Conservation (phyloP, 2,797 vertebrate species). For the Artibeus jamaicensis region DNA sequence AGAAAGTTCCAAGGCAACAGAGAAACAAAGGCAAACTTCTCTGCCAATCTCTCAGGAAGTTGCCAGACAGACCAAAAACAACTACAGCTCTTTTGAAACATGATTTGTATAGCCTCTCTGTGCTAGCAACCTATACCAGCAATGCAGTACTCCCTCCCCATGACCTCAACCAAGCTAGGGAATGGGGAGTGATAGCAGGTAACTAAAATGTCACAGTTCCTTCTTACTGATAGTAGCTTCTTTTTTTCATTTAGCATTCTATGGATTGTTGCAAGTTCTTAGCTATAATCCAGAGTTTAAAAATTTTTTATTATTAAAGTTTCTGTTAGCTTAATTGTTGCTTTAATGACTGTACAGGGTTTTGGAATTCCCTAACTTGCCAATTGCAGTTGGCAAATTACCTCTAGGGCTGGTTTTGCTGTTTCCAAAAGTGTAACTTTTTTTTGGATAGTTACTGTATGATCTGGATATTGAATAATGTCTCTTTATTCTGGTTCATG, state of each 20-base stretch:
- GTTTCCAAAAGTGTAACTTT: not conserved
- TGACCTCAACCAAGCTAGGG: not conserved
- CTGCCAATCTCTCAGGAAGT: not conserved
- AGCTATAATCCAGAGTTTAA: not conserved
- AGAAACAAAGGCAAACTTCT: not conserved
- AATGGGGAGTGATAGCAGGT: not conserved
- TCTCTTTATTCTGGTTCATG: not conserved
- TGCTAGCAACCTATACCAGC: not conserved
- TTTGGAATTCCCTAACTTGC: not conserved
- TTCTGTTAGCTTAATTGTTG: not conserved
- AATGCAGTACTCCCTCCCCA: not conserved
- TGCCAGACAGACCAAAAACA: not conserved
- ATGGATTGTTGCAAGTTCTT: not conserved
- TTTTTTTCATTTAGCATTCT: not conserved
- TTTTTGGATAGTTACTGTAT: not conserved
- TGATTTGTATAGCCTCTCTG: not conserved
- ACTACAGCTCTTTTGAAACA: not conserved
- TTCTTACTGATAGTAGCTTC: not conserved
- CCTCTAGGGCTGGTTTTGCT: not conserved
- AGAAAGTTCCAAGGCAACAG: not conserved
- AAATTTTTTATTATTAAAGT: not conserved
- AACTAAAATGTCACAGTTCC: not conserved
- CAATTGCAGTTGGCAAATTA: not conserved
- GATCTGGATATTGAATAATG: not conserved
- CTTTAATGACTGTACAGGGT: not conserved